Evolutionary conservation across 2,113 vertebrate genomes (phyloP).

Genomic region (Channa maculata): DNA sequence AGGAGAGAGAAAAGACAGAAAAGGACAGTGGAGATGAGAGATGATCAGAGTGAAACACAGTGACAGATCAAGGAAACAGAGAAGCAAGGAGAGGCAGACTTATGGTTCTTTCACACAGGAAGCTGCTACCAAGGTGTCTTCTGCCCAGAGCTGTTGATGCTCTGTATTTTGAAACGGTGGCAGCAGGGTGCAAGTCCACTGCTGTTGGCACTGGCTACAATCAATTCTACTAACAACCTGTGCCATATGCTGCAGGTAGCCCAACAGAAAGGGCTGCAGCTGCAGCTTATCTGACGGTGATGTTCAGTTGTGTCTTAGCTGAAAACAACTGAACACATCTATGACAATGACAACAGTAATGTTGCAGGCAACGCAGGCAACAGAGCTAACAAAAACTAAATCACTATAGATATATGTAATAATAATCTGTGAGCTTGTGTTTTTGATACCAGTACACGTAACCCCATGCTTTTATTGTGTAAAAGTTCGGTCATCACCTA

Average conservation of each 20-base stretch:
- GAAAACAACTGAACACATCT: not conserved
- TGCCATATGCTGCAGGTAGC: not conserved
- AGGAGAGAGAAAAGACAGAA: conserved; percentile 8
- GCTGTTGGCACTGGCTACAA: not conserved
- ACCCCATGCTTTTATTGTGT: too few relatives aligned
- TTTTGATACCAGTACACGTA: too few relatives aligned
- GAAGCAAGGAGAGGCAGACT: conserved; percentile 21
- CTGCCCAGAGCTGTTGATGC: conserved; percentile 11
- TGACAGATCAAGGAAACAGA: conserved; percentile 4
- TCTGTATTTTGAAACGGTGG: not conserved
- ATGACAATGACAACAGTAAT: too few relatives aligned
- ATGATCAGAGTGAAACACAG: conserved; percentile 18
- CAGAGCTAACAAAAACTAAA: too few relatives aligned
- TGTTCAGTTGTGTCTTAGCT: too few relatives aligned
- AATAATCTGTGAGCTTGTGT: too few relatives aligned
- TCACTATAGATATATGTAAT: not conserved
- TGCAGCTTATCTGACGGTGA: not conserved
- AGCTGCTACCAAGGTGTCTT: conserved; percentile 4
- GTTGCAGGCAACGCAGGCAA: too few relatives aligned
- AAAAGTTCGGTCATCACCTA: too few relatives aligned
- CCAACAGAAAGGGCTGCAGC: not conserved
- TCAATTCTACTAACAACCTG: not conserved
- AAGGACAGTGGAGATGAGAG: conserved; percentile 15
- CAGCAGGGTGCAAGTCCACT: not conserved
- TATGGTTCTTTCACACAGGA: conserved; percentile 11